Conservation (phyloP, 2,113 vertebrate genomes). For the Isurus oxyrinchus region DNA sequence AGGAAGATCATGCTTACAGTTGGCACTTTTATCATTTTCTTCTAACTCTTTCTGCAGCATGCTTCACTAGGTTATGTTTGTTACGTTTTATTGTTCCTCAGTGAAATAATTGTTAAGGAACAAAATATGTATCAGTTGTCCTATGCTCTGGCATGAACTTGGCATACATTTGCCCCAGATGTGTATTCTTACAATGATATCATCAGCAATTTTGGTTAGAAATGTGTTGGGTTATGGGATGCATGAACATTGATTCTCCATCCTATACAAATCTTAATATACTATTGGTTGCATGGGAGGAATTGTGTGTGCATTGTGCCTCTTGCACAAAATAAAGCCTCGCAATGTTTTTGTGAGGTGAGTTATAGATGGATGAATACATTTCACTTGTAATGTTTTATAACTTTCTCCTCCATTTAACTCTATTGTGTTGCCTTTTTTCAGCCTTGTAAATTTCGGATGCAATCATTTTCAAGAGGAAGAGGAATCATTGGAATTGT, state of each 20-base stretch:
- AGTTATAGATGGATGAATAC: neutral
- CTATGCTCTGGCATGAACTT: neutral
- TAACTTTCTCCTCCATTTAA: neutral
- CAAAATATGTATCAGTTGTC: neutral
- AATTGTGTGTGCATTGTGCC: neutral
- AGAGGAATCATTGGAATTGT: constrained; percentile 48
- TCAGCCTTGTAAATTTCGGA: constrained; percentile 79
- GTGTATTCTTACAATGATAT: neutral
- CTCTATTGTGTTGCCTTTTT: neutral
- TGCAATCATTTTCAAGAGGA: constrained; percentile 60
- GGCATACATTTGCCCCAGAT: neutral
- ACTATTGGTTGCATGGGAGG: neutral
- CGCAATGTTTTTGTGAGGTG: neutral
- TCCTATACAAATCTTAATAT: neutral
- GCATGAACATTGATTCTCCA: neutral
- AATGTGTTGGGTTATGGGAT: neutral
- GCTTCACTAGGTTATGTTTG: neutral
- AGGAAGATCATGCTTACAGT: neutral
- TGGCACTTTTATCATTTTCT: neutral
- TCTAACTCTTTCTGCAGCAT: neutral
- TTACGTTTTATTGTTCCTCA: neutral
- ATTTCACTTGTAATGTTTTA: neutral
- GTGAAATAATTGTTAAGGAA: neutral
- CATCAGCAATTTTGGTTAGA: neutral
- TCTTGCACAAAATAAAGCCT: neutral